Conservation (phyloP, 2,797 vertebrate genomes). For the Yasuhikotakia modesta region DNA sequence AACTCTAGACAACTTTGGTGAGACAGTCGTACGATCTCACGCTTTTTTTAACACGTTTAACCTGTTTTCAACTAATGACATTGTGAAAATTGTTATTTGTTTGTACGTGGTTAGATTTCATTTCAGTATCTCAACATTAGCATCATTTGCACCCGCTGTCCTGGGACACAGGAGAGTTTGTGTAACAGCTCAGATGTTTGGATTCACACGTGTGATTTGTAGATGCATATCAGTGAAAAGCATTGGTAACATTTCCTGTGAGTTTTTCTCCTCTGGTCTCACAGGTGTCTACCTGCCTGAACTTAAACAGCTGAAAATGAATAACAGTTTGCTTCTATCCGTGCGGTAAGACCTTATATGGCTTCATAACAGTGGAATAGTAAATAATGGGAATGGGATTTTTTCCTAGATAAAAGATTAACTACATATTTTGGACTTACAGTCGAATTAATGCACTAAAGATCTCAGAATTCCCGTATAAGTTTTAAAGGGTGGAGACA, state of each 20-base stretch:
- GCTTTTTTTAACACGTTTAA: too few relatives aligned
- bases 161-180: too few relatives aligned
- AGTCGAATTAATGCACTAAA: not conserved
- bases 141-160: too few relatives aligned
- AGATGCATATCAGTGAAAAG: constrained; percentile 23
- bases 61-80: too few relatives aligned
- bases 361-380: too few relatives aligned
- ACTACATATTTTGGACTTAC: not conserved
- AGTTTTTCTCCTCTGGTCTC: constrained; percentile 58
- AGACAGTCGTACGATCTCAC: too few relatives aligned
- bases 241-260: constrained; percentile 34
- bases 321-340: constrained; percentile 84
- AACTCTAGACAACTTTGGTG: too few relatives aligned
- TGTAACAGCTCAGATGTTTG: not conserved
- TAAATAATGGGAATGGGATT: too few relatives aligned
- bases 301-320: constrained; percentile 85
- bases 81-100: too few relatives aligned
- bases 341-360: constrained; percentile 80
- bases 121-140: too few relatives aligned
- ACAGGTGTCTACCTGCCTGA: constrained; percentile 87
- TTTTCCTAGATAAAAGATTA: not conserved
- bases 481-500: not conserved
- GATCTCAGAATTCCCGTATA: not conserved
- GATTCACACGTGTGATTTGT: constrained; percentile 13
- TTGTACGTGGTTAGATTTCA: too few relatives aligned